These are phyloP conservation scores for Cyphomyrus discorhynchus DNA, from an alignment of 2,113 vertebrate species.

Conservation along the genomic window DNA sequence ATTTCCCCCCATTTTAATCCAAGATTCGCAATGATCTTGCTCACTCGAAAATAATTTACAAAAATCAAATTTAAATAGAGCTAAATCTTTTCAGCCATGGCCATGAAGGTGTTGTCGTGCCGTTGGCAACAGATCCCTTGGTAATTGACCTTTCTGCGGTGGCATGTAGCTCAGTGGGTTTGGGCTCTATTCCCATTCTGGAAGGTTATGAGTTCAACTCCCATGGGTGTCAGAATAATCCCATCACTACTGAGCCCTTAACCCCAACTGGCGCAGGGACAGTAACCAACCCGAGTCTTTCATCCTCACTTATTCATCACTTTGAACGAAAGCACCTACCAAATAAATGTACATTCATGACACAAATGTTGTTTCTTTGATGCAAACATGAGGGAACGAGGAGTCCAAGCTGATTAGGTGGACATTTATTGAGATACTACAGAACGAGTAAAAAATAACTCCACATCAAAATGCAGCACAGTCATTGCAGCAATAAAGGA, in stretches of 20 bases:
- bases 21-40: background rate
- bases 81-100: background rate
- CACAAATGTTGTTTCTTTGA: background rate
- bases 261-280: background rate
- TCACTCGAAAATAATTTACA: background rate
- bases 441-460: slow-evolving; percentile 9
- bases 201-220: background rate
- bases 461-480: background rate
- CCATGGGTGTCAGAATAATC: background rate
- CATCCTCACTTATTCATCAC: background rate
- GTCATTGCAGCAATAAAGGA: background rate
- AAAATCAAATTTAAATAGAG: background rate
- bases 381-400: background rate
- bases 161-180: background rate
- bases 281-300: background rate
- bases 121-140: background rate
- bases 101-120: background rate
- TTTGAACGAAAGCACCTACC: background rate
- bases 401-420: background rate
- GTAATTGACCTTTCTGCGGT: background rate
- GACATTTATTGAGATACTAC: slow-evolving; percentile 9
- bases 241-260: background rate
- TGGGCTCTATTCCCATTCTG: background rate
- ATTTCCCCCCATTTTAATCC: background rate
- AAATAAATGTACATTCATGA: background rate